phyloP scores from a whole-genome alignment of 37 sponge, comb jelly and placozoan species.

The Bolinopsis microptera region DNA sequence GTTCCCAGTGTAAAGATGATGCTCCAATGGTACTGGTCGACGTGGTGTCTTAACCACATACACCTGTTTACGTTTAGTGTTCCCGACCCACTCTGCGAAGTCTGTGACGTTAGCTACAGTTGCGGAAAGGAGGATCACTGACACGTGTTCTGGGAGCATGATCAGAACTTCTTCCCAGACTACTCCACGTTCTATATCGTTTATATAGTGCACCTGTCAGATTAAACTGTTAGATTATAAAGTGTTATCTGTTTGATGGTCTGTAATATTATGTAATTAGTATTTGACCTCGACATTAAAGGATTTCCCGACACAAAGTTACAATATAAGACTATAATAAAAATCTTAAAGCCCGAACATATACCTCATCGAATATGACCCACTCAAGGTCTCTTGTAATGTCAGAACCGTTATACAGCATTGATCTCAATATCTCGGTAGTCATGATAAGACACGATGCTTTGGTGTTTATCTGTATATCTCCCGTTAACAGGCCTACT shows the following conservation, averaged over 20 bases:
- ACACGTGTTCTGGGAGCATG: slow-evolving; percentile 94
- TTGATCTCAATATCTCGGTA: slow-evolving; percentile 93
- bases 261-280: no score
- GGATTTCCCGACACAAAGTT: no score
- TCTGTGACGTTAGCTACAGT: slow-evolving; percentile 96
- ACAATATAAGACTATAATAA: no score
- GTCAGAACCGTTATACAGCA: slow-evolving; percentile 98
- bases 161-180: slow-evolving; percentile 99
- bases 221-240: no score
- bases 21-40: slow-evolving; percentile 94
- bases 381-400: slow-evolving; percentile 93
- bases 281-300: no score
- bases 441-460: slow-evolving; percentile 95
- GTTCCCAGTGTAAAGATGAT: slow-evolving; percentile 93
- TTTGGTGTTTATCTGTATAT: slow-evolving; percentile 82
- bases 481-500: slow-evolving; percentile 86
- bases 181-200: slow-evolving; percentile 84
- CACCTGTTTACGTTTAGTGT: slow-evolving; percentile 86
- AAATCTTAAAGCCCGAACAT: no score
- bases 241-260: neutral
- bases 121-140: slow-evolving; percentile 91
- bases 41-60: slow-evolving; percentile 89
- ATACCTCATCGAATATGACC: slow-evolving; percentile 96
- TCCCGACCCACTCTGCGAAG: slow-evolving; percentile 97
- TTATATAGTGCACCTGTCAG: slow-evolving; percentile 66